Base-by-base conservation (phyloP, 1,140 invertebrate genomes). In the Tigriopus japonicus region DNA sequence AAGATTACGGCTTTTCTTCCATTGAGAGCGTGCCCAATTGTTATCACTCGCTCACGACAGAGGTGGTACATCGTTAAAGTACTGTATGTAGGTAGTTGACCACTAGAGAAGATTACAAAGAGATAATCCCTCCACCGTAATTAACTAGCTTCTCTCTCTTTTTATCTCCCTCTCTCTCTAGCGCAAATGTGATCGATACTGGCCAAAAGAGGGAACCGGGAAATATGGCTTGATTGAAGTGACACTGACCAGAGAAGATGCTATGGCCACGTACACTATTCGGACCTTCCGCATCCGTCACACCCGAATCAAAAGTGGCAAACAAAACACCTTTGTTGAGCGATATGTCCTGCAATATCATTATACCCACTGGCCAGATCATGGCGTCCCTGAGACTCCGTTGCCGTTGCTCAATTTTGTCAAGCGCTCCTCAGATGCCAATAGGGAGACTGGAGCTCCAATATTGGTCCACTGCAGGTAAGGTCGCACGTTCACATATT, bases 121-220 rank as follows among this genome's bases (percentile, higher is more conserved):
- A 35, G 28, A 35, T 35, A 35, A 35, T 35, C 28, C 28, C 28
- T 35, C 28, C 28, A 9, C 9, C 9, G 28, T 35, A 35, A 35
- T 35, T 35, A 35, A 35, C 28, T 35, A 35, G 28, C 28, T 35
- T 9, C 3, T 3, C 3, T 35, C 28, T 49, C n/a, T 49, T 21
- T 21, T 49, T 21, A 49, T 49, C 45, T 17, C 10, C 45, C n/a
- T 58, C 78, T 78, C 78, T 78, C 6, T 74, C 45, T 17, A 91
- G 86, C 81, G 86, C 68, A 97, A 97, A 76, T 97, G 92, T 76
- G 92, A 97, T 74, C 88, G 92, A 86, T 97, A 97, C 70, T 97
- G 92, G 92, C 92, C 92, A 63, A 88, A 87, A 67, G 89, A 93
- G 74, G 90, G 88, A 12, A 76, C 79, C 1, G 87, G 92, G 69